A percentile compares a stretch with the other conserved stretches of the same genome.
phyloP scores from a whole-genome alignment of 2,797 vertebrate species.

The Anas bernieri region DNA sequence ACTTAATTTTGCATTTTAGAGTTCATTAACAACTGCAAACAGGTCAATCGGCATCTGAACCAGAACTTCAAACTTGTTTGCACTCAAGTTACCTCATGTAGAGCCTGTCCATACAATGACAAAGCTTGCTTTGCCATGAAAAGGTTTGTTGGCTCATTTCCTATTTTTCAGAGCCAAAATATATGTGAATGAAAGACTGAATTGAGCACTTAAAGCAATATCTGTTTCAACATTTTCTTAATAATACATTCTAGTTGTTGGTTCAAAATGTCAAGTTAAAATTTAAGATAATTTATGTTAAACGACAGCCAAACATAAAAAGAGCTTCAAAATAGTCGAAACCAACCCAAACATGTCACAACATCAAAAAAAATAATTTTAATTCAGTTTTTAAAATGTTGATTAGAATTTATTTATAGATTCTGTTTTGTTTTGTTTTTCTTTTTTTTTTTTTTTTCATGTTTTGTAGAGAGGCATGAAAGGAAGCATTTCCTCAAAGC shows the following conservation, averaged over 20 bases:
- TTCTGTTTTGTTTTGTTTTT: neutral
- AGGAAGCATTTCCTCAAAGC: neutral
- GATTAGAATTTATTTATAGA: neutral
- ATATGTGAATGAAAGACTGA: neutral
- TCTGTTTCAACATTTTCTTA: neutral
- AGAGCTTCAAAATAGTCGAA: neutral
- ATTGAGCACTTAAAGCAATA: neutral
- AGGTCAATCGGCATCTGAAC: neutral
- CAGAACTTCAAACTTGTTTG: neutral
- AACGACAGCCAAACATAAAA: neutral
- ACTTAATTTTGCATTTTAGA: neutral
- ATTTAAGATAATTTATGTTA: neutral
- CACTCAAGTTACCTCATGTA: neutral
- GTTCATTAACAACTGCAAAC: neutral
- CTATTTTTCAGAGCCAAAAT: neutral
- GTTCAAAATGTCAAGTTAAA: neutral
- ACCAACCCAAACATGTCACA: neutral
- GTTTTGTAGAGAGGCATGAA: neutral
- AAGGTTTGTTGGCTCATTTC: neutral
- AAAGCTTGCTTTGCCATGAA: neutral
- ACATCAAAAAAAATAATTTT: neutral
- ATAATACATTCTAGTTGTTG: neutral
- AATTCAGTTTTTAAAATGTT: neutral
- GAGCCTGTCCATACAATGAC: neutral
- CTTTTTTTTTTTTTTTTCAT: neutral